Percentiles rank a stretch among this genome's conserved stretches.
Evolutionary conservation across 2,113 vertebrate genomes (phyloP).

Genomic region (Cryptomyrus ogoouensis): DNA sequence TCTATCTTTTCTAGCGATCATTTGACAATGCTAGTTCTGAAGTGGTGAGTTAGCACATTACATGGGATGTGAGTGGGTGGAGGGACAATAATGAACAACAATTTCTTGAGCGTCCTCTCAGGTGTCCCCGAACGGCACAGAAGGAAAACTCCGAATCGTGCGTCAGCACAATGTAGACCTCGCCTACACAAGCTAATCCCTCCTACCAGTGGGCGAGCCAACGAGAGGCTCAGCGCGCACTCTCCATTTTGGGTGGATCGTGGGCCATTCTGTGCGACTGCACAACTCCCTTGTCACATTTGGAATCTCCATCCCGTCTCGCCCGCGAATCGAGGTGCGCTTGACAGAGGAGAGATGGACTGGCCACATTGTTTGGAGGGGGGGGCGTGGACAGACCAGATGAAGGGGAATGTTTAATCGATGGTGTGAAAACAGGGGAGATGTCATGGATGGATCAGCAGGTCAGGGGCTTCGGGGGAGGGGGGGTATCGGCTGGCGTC

Average conservation of each 20-base stretch:
- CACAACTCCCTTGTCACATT: too few species aligned
- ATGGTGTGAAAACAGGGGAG: not conserved
- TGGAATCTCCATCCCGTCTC: not conserved
- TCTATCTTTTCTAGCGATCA: not conserved
- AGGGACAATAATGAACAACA: not conserved
- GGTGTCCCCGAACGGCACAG: not conserved
- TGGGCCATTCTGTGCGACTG: not conserved
- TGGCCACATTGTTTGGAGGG: not conserved
- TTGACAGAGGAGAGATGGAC: not conserved
- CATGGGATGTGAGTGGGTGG: not conserved
- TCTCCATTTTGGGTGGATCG: not conserved
- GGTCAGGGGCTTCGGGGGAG: not conserved
- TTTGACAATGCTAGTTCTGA: not conserved
- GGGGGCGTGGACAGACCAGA: not conserved
- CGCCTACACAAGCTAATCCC: not conserved
- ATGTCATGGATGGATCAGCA: not conserved
- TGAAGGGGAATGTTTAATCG: not conserved
- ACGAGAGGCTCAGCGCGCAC: not conserved
- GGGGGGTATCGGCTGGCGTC: not conserved
- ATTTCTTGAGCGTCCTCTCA: not conserved
- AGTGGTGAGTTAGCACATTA: conserved; percentile 5
- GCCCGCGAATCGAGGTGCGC: not conserved
- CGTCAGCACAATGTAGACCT: not conserved
- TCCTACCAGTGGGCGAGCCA: not conserved
- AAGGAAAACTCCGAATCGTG: not conserved